Evolutionary conservation across 2,797 vertebrate genomes (phyloP), one percentile per base, ranked within the genome.

Genomic region (Coreius guichenoti): DNA sequence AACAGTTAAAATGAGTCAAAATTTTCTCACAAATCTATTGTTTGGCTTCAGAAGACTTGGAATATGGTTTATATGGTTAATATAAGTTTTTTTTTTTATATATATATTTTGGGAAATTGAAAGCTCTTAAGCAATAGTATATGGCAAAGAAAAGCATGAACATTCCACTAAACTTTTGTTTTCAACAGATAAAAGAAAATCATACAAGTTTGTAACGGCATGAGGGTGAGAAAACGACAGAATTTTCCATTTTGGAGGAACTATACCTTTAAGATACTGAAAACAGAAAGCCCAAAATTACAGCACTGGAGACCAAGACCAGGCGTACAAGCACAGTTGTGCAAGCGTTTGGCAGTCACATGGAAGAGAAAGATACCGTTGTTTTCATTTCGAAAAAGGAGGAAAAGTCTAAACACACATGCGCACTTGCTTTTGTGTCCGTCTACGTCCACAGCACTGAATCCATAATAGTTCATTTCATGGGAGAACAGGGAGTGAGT

Each of bases 311-410:
- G 75, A 84, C 65, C 75, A 84, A 67, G 80, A 72, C 86, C 86
- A 65, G 87, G 89, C 79, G 87, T 87, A 88, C 89, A 54, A 90
- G 92, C 92, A 54, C 90, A 74, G 67, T 89, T 88, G 90, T 91
- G 89, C 90, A 93, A 93, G 91, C 91, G 86, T 93, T 92, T 91
- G 92, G 92, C 93, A 91, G 93, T 92, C 88, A 89, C 33, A 84
- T 72, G 77, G 80, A 84, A 80, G 78, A 76, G 83, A 87, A 87
- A 85, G 73, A 86, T 47, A 85, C 75, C 82, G 45, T 77, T 36
- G 51, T 67, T 61, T 83, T 84, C 51, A 69, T 78, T 80, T 54
- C 47, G 8, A 63, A 86, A 79, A 80, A 56, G 54, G 21, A 63
- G 67, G 47, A 85, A 84, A 75, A 86, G 39, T 56, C 47, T 54